Evolutionary conservation across 37 sponge, comb jelly and placozoan genomes (phyloP).

Genomic region (Spongilla lacustris): DNA sequence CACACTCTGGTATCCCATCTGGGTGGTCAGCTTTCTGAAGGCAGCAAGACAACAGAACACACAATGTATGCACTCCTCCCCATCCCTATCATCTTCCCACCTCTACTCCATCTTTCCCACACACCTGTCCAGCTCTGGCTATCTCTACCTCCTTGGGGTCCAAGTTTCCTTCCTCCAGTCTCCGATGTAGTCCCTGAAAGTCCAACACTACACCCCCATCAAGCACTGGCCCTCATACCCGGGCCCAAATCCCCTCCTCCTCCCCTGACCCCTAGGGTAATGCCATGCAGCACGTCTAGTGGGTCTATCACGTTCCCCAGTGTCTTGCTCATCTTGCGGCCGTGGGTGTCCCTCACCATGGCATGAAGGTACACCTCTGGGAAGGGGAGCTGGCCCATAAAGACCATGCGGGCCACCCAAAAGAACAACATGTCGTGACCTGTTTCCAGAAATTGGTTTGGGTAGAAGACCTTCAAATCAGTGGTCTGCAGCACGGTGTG

Average conservation of each 20-base stretch:
- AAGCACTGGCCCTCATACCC: not conserved
- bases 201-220: not conserved
- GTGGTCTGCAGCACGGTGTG: conserved; percentile 36
- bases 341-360: conserved; percentile 98
- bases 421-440: conserved; percentile 99
- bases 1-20: conserved; percentile 97
- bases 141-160: conserved; percentile 84
- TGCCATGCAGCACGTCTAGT: conserved; percentile 86
- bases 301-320: conserved; percentile 99
- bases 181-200: conserved; percentile 69
- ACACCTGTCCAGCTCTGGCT: conserved; percentile 88
- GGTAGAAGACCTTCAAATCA: conserved; percentile 86
- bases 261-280: conserved; percentile 73
- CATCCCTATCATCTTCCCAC: too few species aligned
- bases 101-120: not conserved
- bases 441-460: conserved; percentile 91
- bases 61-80: too few species aligned
- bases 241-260: not conserved
- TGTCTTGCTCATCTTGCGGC: conserved; percentile 98
- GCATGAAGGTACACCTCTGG: conserved; percentile 95
- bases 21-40: conserved; percentile 89
- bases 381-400: conserved; percentile 92
- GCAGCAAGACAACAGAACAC: too few species aligned
- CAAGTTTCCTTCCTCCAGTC: conserved; percentile 73
- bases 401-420: conserved; percentile 98